Percentiles rank a stretch among this genome's conserved stretches.
These are phyloP conservation scores for Alectura lathami DNA, from an alignment of 2,113 vertebrate species.

Conservation along the genomic window DNA sequence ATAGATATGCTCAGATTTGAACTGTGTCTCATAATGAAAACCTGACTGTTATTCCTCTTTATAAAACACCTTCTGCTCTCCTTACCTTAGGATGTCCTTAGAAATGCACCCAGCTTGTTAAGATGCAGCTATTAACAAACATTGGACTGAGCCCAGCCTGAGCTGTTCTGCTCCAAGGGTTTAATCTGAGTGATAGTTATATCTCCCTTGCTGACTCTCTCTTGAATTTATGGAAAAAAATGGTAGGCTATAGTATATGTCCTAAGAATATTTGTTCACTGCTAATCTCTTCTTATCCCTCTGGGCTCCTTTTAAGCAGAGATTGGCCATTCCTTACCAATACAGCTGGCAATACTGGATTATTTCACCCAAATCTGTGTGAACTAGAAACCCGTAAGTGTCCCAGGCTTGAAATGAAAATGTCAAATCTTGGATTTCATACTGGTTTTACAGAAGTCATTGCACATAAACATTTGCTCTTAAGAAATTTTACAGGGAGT, in stretches of 20 bases:
- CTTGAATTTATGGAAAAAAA: background rate
- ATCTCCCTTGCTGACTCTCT: background rate
- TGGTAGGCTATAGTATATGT: background rate
- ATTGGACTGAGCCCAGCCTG: accelerated
- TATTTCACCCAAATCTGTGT: conserved; percentile 15
- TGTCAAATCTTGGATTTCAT: conserved; percentile 53
- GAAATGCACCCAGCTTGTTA: background rate
- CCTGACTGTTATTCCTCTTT: background rate
- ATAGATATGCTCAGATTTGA: background rate
- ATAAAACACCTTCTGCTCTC: background rate
- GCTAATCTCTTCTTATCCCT: background rate
- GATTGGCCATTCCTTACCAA: background rate
- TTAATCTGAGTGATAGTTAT: background rate
- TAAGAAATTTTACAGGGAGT: conserved; percentile 54
- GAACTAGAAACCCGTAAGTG: conserved; percentile 11
- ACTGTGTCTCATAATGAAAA: background rate
- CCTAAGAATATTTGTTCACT: background rate
- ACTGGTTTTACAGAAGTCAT: conserved; percentile 49
- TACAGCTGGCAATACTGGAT: conserved; percentile 35
- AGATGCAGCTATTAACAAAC: background rate
- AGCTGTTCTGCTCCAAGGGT: background rate
- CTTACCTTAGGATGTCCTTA: background rate
- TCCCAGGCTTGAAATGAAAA: conserved; percentile 56
- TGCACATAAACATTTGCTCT: conserved; percentile 57
- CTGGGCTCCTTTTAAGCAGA: background rate